Evolutionary conservation across 2,113 vertebrate genomes (phyloP), one percentile per base, ranked within the genome.

Genomic region (Carassius gibelio): DNA sequence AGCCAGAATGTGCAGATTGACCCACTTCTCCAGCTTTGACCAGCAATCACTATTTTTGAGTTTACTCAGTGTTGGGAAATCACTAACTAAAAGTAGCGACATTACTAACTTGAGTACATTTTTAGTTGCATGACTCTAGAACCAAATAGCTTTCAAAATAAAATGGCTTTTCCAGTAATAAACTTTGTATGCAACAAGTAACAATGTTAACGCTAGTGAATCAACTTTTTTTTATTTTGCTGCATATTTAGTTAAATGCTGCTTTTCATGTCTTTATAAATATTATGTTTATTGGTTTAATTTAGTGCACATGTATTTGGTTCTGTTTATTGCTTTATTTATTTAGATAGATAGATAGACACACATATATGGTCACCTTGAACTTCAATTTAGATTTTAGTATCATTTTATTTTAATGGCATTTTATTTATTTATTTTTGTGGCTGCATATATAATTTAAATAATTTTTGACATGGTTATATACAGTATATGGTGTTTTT

Each of bases 1-100:
- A 48, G 38, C 13, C n/a, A 81, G 79, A 66, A 48, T 38, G n/a
- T 45, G 42, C 23, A 66, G 79, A 68, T 4, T 68, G 79, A 68
- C 79, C 79, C 14, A 4, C 42, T 68, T 23, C 61, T 50, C 9
- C 45, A 48, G 45, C 45, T 48, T 68, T 21, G 42, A 50, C 61
- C 23, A 6, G 15, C 14, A 7, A 3, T 81, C 78, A 15, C 78
- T 64, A 48, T 48, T 81, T 81, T 50, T 34, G 23, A 68, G 23
- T 81, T 66, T 61, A 50, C 42, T 68, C 42, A 11, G 15, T 81
- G 14, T 81, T 3, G 3, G 42, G 61, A 19, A 42, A 11, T 59
- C 4, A 34, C 72, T 77, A 61, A 11, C 36, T 80, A 45, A 80
- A 80, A 62, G 45, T 80, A 42, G 55, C 26, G 5, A 6, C 76